phyloP scores from a whole-genome alignment of 2,113 vertebrate genomes.

The Sinocyclocheilus maitianheensis region DNA sequence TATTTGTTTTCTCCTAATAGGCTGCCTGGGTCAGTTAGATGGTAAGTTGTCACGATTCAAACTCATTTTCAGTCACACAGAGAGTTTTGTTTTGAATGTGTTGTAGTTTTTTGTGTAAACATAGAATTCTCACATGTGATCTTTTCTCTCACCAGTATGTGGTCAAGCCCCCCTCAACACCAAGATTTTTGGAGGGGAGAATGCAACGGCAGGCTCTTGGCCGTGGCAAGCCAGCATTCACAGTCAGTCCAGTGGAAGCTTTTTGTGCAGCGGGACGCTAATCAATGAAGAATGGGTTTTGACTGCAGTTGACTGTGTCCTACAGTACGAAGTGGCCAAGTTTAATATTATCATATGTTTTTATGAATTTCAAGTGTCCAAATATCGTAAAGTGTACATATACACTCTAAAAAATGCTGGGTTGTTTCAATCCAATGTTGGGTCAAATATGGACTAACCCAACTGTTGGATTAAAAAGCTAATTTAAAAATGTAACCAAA shows the following conservation, averaged over 20 bases:
- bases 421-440: too few relatives aligned
- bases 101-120: not conserved
- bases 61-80: not conserved
- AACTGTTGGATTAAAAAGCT: too few relatives aligned
- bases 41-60: slow-evolving; percentile 37
- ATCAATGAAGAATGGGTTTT: slow-evolving; percentile 74
- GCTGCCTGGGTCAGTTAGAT: slow-evolving; percentile 27
- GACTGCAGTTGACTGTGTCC: slow-evolving; percentile 72
- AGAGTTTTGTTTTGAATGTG: not conserved
- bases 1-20: not conserved
- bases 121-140: too few relatives aligned
- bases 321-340: not conserved
- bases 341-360: not conserved
- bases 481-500: too few relatives aligned
- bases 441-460: too few relatives aligned
- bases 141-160: too few relatives aligned
- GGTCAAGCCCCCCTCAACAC: too few relatives aligned
- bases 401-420: too few relatives aligned
- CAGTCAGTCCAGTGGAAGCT: fast-evolving
- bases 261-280: slow-evolving; percentile 76
- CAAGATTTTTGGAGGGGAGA: too few relatives aligned
- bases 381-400: not conserved
- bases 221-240: too few relatives aligned
- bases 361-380: not conserved
- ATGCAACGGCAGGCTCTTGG: too few relatives aligned